Evolutionary conservation across 1,140 invertebrate genomes (phyloP).

Genomic region (Hydropsyche tenuis): DNA sequence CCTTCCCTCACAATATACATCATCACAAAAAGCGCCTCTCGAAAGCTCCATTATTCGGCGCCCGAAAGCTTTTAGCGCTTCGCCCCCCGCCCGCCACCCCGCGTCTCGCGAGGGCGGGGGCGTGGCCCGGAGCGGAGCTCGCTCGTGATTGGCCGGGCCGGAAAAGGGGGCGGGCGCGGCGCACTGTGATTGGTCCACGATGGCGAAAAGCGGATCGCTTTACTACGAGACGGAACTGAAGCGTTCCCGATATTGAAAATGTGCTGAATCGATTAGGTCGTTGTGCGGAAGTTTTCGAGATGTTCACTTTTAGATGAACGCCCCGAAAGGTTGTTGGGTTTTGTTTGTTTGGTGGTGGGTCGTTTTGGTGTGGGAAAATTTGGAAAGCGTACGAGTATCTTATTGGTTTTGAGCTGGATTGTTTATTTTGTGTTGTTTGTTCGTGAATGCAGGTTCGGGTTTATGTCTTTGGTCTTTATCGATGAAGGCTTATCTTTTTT

Average conservation of each 20-base stretch:
- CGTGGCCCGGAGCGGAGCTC: not conserved
- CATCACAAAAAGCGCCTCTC: not conserved
- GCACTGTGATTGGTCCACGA: not conserved
- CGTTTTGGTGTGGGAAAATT: no score
- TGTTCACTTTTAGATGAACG: no score
- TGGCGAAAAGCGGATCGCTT: not conserved
- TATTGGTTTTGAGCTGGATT: no score
- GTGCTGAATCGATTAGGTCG: no score
- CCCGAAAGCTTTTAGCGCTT: not conserved
- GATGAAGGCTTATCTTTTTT: not conserved
- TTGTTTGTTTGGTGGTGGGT: no score
- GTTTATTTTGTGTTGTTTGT: no score
- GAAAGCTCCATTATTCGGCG: constrained; percentile 3
- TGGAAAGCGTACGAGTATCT: no score
- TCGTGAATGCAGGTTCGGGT: no score
- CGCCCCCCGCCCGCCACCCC: not conserved
- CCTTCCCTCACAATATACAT: not conserved
- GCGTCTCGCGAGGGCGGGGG: not conserved
- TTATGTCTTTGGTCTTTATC: not conserved
- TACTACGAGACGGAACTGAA: constrained; percentile 16
- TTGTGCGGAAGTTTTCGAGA: no score
- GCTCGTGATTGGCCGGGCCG: not conserved
- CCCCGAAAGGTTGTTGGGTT: no score
- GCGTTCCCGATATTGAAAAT: no score
- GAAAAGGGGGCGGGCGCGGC: not conserved